Conservation (phyloP, 2,113 vertebrate genomes). For the Pseudorectes ferrugineus region DNA sequence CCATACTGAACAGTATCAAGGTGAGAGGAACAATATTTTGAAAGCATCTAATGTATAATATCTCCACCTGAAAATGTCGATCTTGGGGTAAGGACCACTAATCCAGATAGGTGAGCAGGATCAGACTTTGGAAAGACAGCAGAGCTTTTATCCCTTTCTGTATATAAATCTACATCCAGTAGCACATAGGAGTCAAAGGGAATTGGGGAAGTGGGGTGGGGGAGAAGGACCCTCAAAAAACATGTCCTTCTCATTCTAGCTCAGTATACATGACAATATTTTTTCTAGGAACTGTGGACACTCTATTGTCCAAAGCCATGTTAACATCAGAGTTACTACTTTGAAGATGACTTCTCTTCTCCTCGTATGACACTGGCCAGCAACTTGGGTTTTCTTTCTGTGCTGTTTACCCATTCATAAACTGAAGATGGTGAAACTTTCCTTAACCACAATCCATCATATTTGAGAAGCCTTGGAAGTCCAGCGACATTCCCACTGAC, state of each 20-base stretch:
- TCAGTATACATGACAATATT: not conserved
- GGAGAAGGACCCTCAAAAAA: not conserved
- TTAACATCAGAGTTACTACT: not conserved
- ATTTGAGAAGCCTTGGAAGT: not conserved
- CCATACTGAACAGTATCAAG: not conserved
- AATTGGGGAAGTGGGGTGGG: rapidly evolving
- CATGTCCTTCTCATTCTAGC: not conserved
- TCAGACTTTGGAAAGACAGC: not conserved
- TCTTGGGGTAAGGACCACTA: not conserved
- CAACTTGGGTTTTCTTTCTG: not conserved
- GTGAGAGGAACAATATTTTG: not conserved
- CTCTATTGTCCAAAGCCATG: not conserved
- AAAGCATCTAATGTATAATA: not conserved
- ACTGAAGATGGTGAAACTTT: not conserved
- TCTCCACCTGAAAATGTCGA: not conserved
- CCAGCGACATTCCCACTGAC: not conserved
- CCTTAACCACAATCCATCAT: not conserved
- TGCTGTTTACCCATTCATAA: not conserved
- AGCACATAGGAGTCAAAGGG: not conserved
- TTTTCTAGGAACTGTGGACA: not conserved
- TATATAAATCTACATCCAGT: not conserved
- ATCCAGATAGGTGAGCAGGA: not conserved
- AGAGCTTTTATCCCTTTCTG: not conserved
- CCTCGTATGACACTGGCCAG: not conserved
- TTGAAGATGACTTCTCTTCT: not conserved